phyloP scores from a whole-genome alignment of 2,113 vertebrate genomes.

The Seriola rivoliana region DNA sequence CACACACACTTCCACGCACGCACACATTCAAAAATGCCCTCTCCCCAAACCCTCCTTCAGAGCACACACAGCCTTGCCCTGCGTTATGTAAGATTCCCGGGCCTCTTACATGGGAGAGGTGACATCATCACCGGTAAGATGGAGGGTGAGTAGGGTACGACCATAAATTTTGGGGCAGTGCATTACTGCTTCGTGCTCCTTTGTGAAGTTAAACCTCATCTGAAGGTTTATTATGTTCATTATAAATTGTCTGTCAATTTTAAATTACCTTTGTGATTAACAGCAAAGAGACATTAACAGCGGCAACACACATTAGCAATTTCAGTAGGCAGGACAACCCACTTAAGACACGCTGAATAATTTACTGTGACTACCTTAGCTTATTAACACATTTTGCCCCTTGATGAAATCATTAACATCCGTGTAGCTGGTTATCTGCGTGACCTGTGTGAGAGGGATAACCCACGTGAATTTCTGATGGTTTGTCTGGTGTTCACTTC shows the following conservation, averaged over 20 bases:
- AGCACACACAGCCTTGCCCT: conserved; percentile 19
- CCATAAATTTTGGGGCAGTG: background rate
- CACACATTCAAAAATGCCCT: conserved; percentile 14
- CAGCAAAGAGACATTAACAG: background rate
- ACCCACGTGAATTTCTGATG: background rate
- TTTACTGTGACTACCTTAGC: conserved; percentile 31
- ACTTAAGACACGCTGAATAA: conserved; percentile 40
- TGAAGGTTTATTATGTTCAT: background rate
- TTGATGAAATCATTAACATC: conserved; percentile 33
- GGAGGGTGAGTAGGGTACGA: background rate
- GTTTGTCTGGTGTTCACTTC: background rate
- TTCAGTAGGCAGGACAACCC: background rate
- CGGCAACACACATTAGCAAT: background rate
- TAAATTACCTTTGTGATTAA: conserved; percentile 5
- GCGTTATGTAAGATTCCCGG: conserved; percentile 29
- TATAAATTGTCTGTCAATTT: background rate
- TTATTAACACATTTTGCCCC: conserved; percentile 13
- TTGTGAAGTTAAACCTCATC: background rate
- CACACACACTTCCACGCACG: conserved; percentile 13
- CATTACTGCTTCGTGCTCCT: background rate
- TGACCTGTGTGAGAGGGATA: conserved; percentile 2
- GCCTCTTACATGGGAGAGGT: conserved; percentile 11
- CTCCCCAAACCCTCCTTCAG: background rate
- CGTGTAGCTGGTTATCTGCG: background rate
- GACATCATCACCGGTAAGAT: conserved; percentile 21